Conservation (phyloP, 2,797 vertebrate genomes). For the Acrossocheilus fasciatus region DNA sequence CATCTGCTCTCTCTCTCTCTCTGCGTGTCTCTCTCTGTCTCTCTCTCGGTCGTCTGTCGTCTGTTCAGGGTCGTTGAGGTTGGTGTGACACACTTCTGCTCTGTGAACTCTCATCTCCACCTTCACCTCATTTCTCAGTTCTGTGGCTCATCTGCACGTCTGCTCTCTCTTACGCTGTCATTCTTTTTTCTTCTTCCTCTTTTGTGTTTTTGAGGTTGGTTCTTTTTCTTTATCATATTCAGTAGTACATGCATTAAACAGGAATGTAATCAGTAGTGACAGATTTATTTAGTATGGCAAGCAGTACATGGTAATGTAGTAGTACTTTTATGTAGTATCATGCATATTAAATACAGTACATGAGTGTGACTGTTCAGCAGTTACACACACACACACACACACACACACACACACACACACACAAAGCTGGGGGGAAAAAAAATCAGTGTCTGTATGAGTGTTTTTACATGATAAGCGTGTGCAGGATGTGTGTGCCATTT, state of each 20-base stretch:
- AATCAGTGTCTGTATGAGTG: not conserved
- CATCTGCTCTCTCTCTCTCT: not conserved
- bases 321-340: not conserved
- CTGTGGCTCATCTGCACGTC: constrained; percentile 21
- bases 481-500: not conserved
- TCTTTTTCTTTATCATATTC: not conserved
- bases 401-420: too few relatives aligned
- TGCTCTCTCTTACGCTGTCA: constrained; percentile 24
- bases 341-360: not conserved
- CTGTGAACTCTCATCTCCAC: not conserved
- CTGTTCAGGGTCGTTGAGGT: not conserved
- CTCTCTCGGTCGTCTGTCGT: not conserved
- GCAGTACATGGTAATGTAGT: not conserved
- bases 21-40: not conserved
- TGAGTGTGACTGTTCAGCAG: not conserved
- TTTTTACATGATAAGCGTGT: not conserved
- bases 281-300: not conserved
- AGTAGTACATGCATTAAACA: not conserved
- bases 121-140: constrained; percentile 31
- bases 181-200: not conserved
- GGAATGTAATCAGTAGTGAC: not conserved
- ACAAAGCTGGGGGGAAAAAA: not conserved
- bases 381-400: not conserved
- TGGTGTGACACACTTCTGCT: not conserved
- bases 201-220: not conserved